Conservation (phyloP, 37 sponge, comb jelly and placozoan genomes). For the Diacarnus erythraeanus region DNA sequence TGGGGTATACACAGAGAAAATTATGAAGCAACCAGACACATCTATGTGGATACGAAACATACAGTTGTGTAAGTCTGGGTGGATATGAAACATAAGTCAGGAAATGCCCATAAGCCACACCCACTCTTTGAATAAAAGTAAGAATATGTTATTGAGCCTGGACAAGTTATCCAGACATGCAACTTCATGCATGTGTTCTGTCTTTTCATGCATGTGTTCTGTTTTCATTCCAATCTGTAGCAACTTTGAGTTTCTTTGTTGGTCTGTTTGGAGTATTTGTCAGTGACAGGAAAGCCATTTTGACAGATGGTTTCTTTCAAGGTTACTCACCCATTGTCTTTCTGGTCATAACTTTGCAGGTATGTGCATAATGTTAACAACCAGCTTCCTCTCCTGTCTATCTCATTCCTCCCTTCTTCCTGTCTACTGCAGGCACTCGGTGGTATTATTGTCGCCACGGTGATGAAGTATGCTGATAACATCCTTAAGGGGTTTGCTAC, state of each 20-base stretch:
- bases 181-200: too few relatives aligned
- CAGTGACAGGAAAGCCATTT: conserved; percentile 58
- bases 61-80: conserved; percentile 91
- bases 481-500: conserved; percentile 98
- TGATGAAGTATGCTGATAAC: conserved; percentile 99
- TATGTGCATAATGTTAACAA: too few relatives aligned
- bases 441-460: conserved; percentile 86
- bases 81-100: too few relatives aligned
- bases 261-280: conserved; percentile 60
- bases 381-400: background rate
- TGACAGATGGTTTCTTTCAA: conserved; percentile 78
- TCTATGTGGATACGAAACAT: conserved; percentile 96
- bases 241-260: conserved; percentile 64
- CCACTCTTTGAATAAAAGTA: too few relatives aligned
- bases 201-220: too few relatives aligned
- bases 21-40: conserved; percentile 84
- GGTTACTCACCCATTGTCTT: conserved; percentile 68
- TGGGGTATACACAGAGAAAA: conserved; percentile 96
- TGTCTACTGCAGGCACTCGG: conserved; percentile 74
- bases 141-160: too few relatives aligned
- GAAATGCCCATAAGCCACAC: too few relatives aligned
- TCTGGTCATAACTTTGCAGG: conserved; percentile 55
- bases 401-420: background rate
- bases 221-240: conserved; percentile 12
- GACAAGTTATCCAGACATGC: background rate